Percentiles rank a stretch among this genome's conserved stretches.
These are phyloP conservation scores for Anticlea derivata DNA, from an alignment of 2,888 invertebrate species.

Conservation along the genomic window DNA sequence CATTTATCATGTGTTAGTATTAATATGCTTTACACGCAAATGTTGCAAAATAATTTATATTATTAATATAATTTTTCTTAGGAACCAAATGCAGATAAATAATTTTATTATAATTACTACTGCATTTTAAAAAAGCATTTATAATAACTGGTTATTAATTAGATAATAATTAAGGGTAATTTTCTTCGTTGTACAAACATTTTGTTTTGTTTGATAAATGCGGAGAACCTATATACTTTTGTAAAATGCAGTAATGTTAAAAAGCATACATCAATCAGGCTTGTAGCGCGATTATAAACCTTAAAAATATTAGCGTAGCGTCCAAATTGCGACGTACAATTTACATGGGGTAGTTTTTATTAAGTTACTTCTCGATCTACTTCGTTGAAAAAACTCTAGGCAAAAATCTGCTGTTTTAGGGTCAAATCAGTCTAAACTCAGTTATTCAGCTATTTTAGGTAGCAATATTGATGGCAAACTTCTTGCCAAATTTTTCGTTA, in stretches of 20 bases:
- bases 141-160: too few species aligned
- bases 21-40: slow-evolving; percentile 46
- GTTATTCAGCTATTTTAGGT: too few species aligned
- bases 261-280: slow-evolving; percentile 25
- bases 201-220: too few species aligned
- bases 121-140: slow-evolving; percentile 25
- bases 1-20: slow-evolving; percentile 41
- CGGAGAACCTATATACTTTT: slow-evolving; percentile 2
- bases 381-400: too few species aligned
- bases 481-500: too few species aligned
- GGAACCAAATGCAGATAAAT: slow-evolving; percentile 63
- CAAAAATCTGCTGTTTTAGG: too few species aligned
- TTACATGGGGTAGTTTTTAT: slow-evolving; percentile 11
- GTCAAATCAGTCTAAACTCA: too few species aligned
- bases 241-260: slow-evolving; percentile 19
- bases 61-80: slow-evolving; percentile 51
- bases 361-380: too few species aligned
- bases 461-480: too few species aligned
- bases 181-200: too few species aligned
- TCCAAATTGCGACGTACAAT: slow-evolving; percentile 7
- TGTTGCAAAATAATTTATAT: slow-evolving; percentile 56
- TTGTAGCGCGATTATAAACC: slow-evolving; percentile 25
- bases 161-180: too few species aligned
- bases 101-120: slow-evolving; percentile 40
- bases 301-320: slow-evolving; percentile 17